These are phyloP conservation scores for Oreochromis niloticus DNA, from an alignment of 2,113 vertebrate species.

Conservation along the genomic window DNA sequence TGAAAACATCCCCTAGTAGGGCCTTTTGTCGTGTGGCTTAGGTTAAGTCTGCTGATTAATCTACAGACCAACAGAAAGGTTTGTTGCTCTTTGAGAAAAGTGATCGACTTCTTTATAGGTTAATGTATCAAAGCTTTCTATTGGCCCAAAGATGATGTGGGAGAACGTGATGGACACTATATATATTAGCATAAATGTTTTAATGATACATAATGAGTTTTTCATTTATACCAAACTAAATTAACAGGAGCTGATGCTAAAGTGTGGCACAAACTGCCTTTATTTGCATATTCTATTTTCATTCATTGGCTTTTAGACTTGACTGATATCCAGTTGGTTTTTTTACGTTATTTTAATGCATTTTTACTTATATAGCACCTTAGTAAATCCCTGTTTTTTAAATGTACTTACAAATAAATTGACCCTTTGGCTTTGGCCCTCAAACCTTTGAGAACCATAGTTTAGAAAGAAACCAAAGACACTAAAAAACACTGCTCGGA, in stretches of 20 bases:
- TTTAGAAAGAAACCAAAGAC: background rate
- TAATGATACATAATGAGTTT: background rate
- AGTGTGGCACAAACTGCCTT: background rate
- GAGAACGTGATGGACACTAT: background rate
- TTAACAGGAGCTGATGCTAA: background rate
- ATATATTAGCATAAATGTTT: background rate
- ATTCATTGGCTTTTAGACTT: background rate
- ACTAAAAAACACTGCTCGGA: background rate
- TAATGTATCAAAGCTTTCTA: background rate
- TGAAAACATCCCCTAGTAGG: background rate
- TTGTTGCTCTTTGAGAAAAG: background rate
- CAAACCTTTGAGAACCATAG: background rate
- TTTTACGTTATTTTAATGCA: background rate
- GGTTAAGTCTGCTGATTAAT: rapidly evolving
- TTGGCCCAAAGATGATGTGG: background rate
- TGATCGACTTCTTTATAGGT: background rate
- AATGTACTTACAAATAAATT: background rate
- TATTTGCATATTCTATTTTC: background rate
- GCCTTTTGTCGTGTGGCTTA: rapidly evolving
- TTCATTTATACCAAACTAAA: background rate
- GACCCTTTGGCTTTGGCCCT: background rate
- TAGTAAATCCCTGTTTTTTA: background rate
- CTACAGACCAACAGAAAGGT: background rate
- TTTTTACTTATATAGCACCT: background rate
- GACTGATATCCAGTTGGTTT: background rate